Base-by-base conservation (phyloP, 1,140 invertebrate genomes). In the Sitodiplosis mosellana region DNA sequence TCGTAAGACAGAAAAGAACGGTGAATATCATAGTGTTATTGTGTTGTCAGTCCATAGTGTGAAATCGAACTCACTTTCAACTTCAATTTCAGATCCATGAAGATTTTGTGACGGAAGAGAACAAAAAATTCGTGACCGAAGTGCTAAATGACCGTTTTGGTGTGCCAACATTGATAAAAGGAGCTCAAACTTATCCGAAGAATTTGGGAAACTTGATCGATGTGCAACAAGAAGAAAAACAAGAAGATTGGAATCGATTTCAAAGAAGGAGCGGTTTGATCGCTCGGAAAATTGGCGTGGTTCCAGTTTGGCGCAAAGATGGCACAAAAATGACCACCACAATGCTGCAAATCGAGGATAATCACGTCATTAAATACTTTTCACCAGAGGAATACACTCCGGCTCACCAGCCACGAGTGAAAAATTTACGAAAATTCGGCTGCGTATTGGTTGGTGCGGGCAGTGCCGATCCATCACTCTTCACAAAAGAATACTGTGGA, bases 311-410 rank as follows among this genome's bases (percentile, higher is more conserved):
- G 92, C 63, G 76, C 2, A 93, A 87, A 65, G 73, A 83, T 68
- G 93, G 93, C 1, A 74, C 74, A 57, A 80, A 73, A 70, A 65
- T 91, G 47, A 54, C 68, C 1, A 78, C 83, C 2, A 95, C 92
- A 14, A 59, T 96, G 50, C 61, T 96, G 48, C 91, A 96, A 87
- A 75, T 96, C 15, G 67, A 87, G 20, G 94, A 98, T 61, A 97
- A 97, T 68, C 92, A 97, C 74, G 89, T 97, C 2, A 78, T 98
- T 42, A 84, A 81, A 58, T 96, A 94, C 65, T 81, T 79, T 50
- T 76, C 87, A 15, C 88, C 92, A 12, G 84, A 88, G 61, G 69
- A 84, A 57, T 86, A 76, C 60, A 58, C 71, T 15, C 72, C 78
- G n/a, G 61, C 60, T 0, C 69, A 72, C 54, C 66, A 67, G 58